A percentile compares a stretch with the other conserved stretches of the same genome.
These are phyloP conservation scores for Hipposideros larvatus DNA, from an alignment of 2,797 vertebrate species.

Conservation along the genomic window DNA sequence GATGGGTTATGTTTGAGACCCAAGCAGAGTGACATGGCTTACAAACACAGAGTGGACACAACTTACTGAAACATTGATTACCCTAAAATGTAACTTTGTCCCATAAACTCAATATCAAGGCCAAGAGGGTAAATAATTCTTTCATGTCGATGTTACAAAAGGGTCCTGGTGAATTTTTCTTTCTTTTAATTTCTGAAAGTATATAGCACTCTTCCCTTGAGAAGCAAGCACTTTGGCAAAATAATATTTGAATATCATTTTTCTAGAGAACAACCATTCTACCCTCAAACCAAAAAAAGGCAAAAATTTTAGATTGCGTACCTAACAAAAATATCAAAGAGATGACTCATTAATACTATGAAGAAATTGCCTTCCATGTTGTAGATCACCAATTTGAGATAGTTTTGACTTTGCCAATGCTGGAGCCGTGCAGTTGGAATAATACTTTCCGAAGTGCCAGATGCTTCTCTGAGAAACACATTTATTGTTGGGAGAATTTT, in stretches of 20 bases:
- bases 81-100: constrained; percentile 28
- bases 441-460: neutral
- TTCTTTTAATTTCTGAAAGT: constrained; percentile 61
- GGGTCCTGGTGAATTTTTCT: neutral
- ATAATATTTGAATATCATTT: constrained; percentile 30
- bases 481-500: neutral
- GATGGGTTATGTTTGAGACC: constrained; percentile 13
- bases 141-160: neutral
- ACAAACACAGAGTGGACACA: constrained; percentile 32
- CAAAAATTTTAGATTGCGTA: neutral
- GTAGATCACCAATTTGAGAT: neutral
- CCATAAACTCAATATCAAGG: constrained; percentile 22
- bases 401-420: neutral
- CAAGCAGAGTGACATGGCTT: neutral
- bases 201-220: neutral
- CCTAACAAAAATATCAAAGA: constrained; percentile 24
- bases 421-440: neutral
- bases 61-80: constrained; percentile 39
- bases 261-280: neutral
- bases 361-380: neutral
- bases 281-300: constrained; percentile 12
- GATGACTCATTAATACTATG: neutral
- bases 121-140: constrained; percentile 20
- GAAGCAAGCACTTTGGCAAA: constrained; percentile 6
- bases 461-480: constrained; percentile 20